Evolutionary conservation across 2,797 vertebrate genomes (phyloP).

Genomic region (Gila robusta): DNA sequence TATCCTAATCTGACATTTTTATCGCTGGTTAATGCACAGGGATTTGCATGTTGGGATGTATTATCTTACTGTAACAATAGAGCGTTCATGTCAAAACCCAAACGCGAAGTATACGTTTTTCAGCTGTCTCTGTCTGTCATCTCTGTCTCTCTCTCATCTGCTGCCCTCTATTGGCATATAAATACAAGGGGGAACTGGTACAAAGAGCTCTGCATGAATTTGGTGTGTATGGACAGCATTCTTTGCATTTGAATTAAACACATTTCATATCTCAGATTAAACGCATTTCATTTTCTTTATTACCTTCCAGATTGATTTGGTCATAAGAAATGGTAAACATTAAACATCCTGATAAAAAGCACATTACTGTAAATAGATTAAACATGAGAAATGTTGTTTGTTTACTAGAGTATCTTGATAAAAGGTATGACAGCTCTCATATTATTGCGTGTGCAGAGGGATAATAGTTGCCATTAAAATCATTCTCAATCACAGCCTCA

Average conservation of each 20-base stretch:
- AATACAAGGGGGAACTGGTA: conserved; percentile 52
- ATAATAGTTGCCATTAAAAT: conserved; percentile 50
- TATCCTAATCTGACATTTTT: conserved; percentile 50
- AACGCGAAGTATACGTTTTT: conserved; percentile 66
- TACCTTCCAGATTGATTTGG: conserved; percentile 55
- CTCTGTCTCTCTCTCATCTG: conserved; percentile 59
- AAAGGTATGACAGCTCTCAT: conserved; percentile 77
- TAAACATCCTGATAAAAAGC: conserved; percentile 77
- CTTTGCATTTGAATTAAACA: conserved; percentile 56
- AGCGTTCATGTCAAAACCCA: conserved; percentile 57
- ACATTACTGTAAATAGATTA: conserved; percentile 83
- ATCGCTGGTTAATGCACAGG: conserved; percentile 56
- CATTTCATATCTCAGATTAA: conserved; percentile 56
- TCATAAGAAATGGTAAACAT: conserved; percentile 68
- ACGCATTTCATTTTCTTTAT: conserved; percentile 59
- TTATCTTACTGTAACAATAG: conserved; percentile 55
- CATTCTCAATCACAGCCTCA: conserved; percentile 25
- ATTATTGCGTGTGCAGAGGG: conserved; percentile 70
- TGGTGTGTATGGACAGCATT: conserved; percentile 20
- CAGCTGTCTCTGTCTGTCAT: conserved; percentile 70
- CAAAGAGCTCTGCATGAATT: conserved; percentile 22
- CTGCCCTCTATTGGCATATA: conserved; percentile 65
- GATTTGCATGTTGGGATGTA: conserved; percentile 60
- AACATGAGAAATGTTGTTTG: conserved; percentile 73
- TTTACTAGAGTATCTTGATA: conserved; percentile 75